These are phyloP conservation scores for Malurus alboscapulatus DNA, from an alignment of 2,113 vertebrate genomes.

Conservation along the genomic window DNA sequence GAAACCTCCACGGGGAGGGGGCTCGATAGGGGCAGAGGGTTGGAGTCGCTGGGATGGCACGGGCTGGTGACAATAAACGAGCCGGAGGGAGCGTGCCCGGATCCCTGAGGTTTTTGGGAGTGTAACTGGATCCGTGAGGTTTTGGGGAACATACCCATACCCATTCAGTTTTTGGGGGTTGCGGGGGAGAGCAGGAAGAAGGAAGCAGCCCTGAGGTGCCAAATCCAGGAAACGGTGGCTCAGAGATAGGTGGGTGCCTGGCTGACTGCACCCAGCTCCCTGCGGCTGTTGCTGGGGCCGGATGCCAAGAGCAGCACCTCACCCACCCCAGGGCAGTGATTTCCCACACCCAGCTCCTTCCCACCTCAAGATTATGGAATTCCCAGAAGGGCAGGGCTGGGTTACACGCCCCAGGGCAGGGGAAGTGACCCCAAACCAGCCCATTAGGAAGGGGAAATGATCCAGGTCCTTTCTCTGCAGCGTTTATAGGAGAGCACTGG, in stretches of 20 bases:
- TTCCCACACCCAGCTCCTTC: background rate
- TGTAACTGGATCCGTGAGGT: rapidly evolving
- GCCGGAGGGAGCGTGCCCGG: background rate
- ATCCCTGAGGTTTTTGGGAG: background rate
- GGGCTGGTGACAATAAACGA: background rate
- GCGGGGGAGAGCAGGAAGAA: rapidly evolving
- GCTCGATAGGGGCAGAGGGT: conserved; percentile 78
- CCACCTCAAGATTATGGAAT: rapidly evolving
- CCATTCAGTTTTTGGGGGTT: background rate
- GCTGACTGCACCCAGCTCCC: rapidly evolving
- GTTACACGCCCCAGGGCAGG: background rate
- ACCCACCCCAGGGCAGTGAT: background rate
- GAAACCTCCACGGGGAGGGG: conserved; percentile 74
- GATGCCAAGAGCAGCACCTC: background rate
- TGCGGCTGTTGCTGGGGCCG: rapidly evolving
- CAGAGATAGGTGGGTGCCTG: background rate
- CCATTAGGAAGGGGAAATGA: background rate
- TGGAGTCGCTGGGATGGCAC: rapidly evolving
- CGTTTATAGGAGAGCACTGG: background rate
- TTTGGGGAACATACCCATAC: rapidly evolving
- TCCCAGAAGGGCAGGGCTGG: background rate
- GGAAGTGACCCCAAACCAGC: background rate
- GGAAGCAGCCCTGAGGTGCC: background rate
- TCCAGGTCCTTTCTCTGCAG: background rate
- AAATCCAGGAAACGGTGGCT: background rate